Evolutionary conservation across 2,888 invertebrate species (phyloP), one percentile per base, ranked within the genome.

Genomic region (Lysandra bellargus): DNA sequence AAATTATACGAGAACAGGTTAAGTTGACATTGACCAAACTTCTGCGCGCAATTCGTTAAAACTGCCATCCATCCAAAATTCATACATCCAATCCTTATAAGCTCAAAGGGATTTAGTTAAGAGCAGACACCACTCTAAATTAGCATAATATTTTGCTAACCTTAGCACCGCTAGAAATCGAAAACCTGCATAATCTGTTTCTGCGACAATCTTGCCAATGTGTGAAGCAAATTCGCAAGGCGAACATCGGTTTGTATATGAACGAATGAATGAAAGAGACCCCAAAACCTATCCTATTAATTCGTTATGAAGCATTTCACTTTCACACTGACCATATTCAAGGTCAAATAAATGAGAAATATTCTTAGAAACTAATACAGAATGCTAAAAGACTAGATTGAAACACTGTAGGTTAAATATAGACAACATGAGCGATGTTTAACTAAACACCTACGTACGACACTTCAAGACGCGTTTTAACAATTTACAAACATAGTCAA

Each of bases 381-480:
- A 33, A 33, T 69, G 14, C 33, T 69, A 33, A 33, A 69, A 37
- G 69, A 69, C 69, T 69, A 69, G 69, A 69, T 69, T 17, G 69
- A 14, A 69, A 33, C 69, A 69, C 33, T 49, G 49, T 12, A 69
- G 69, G 69, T 69, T 69, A 69, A 69, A 69, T 69, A 37, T 69
- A 69, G 33, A 17, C 17, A 33, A 33, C 30, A 69, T 6, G 14
- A 4, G 37, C 17, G 33, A 69, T 33, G 69, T 37, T 69, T 33
- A 69, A 69, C 12, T 12, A 69, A 37, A 69, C 69, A 69, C 69
- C 69, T 33, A 69, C 69, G 69, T 4, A 33, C 30, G 69, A 5
- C 1, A 69, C 69, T 64, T 64, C 64, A 12, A 64, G 64, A 64
- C 64, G 7, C 64, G 12, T 64, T 64, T 64, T 64, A 64, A 64